Evolutionary conservation across 2,113 vertebrate species (phyloP).

Genomic region (Danionella cerebrum): DNA sequence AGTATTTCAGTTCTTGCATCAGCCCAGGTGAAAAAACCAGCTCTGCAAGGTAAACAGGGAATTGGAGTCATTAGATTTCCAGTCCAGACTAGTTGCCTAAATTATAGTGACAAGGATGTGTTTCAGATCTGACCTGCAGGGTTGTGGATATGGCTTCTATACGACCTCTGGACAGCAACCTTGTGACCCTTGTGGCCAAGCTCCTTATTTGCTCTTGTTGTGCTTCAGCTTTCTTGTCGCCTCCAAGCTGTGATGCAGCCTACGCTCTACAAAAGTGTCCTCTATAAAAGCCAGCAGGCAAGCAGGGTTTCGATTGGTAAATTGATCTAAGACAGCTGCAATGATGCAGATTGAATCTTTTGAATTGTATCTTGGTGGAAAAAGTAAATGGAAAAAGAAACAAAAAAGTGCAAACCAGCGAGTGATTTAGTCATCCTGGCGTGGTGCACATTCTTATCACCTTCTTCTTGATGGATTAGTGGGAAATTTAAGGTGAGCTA

Average conservation of each 20-base stretch:
- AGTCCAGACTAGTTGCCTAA: neutral
- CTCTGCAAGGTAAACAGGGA: neutral
- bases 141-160: slow-evolving; percentile 2
- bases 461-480: slow-evolving; percentile 15
- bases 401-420: slow-evolving; percentile 5
- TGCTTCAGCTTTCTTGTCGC: slow-evolving; percentile 17
- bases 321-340: neutral
- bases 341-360: neutral
- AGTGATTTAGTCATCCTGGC: slow-evolving; percentile 7
- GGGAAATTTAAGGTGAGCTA: slow-evolving; percentile 18
- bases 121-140: slow-evolving; percentile 25
- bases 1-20: slow-evolving; percentile 35
- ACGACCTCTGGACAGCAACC: slow-evolving; percentile 27
- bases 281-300: slow-evolving; percentile 6
- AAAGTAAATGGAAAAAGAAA: neutral
- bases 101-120: slow-evolving; percentile 27
- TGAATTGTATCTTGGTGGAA: neutral
- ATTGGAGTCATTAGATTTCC: neutral
- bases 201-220: slow-evolving; percentile 20
- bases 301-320: neutral
- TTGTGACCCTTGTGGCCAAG: slow-evolving; percentile 2
- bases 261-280: neutral
- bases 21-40: slow-evolving; percentile 22
- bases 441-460: neutral
- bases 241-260: slow-evolving; percentile 35